These are phyloP conservation scores for Drosophila anomelani DNA, from an alignment of 2,888 invertebrate genomes.

Conservation along the genomic window DNA sequence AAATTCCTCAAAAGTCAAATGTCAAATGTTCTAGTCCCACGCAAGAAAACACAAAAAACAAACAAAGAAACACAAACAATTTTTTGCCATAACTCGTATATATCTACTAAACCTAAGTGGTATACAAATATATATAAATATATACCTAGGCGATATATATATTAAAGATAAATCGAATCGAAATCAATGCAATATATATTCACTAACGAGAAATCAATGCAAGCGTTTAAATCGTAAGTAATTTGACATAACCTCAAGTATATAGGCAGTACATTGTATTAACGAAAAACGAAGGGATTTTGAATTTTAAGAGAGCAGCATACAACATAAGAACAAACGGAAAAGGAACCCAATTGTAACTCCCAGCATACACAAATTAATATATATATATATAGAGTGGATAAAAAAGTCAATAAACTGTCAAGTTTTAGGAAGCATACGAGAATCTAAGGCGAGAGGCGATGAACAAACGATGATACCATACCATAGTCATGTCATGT, in stretches of 20 bases:
- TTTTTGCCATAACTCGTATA: conserved; percentile 70
- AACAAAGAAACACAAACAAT: conserved; percentile 9
- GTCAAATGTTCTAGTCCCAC: conserved; percentile 61
- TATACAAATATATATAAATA: conserved; percentile 29
- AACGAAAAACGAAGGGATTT: conserved; percentile 42
- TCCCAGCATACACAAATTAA: background rate
- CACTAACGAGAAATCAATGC: conserved; percentile 48
- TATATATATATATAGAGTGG: conserved; percentile 1
- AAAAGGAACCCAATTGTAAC: conserved; percentile 24
- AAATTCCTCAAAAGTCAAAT: conserved; percentile 46
- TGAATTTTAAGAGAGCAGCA: conserved; percentile 55
- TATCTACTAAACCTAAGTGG: conserved; percentile 50
- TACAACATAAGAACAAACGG: conserved; percentile 29
- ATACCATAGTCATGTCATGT: conserved; percentile 81
- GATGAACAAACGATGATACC: conserved; percentile 56
- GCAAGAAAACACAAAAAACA: conserved; percentile 34
- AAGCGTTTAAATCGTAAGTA: conserved; percentile 68
- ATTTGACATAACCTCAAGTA: conserved; percentile 37
- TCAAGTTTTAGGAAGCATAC: conserved; percentile 20
- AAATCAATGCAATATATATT: conserved; percentile 77
- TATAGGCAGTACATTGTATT: conserved; percentile 32
- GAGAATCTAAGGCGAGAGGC: conserved; percentile 17
- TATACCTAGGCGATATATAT: conserved; percentile 62
- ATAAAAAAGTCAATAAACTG: conserved; percentile 31
- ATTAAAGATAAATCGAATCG: conserved; percentile 32